Base-by-base conservation (phyloP, 2,113 vertebrate species). In the Chascanopsetta lugubris region DNA sequence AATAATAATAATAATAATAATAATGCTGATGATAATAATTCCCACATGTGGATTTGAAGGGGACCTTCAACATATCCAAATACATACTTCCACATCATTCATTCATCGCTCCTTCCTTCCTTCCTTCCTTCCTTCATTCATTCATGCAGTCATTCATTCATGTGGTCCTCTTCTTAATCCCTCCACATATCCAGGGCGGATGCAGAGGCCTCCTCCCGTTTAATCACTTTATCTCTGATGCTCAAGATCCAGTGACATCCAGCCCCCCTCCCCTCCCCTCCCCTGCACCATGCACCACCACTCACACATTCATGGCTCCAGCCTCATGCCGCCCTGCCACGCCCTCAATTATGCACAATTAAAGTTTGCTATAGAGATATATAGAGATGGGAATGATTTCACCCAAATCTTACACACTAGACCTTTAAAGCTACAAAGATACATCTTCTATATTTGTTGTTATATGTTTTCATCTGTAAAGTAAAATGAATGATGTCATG, bases 171-270 rank as follows among this genome's bases (percentile, higher is more conserved):
- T 60, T 69, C 63, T 66, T 79, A 77, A 82, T 77, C 83, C 72
- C 81, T 83, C 84, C 80, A 86, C 70, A 80, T 59, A 84, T 76
- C 68, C 69, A 34, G 74, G 81, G 51, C 85, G 83, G 71, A 84
- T 53, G 74, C 55, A 72, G 18, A 73, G 72, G 30, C 55, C 71
- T 66, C 69, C 72, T 69, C 54, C 70, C 56, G 38, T 82, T 65
- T 78, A 80, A 87, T 79, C 66, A 43, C 78, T 84, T 89, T 79
- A 68, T 85, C 74, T 76, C 61, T 75, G 56, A 84, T 80, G 70
- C 60, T 80, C 1, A 8, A 78, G 68, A 85, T 83, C 79, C 68
- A 80, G 75, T 69, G 76, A 84, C 73, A 61, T 58, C 46, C 17
- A 10, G 60, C 3, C 20, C 22, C 15, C 21, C 20, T 18, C 10